phyloP scores from a whole-genome alignment of 2,888 invertebrate genomes.

The Cenopis cana region DNA sequence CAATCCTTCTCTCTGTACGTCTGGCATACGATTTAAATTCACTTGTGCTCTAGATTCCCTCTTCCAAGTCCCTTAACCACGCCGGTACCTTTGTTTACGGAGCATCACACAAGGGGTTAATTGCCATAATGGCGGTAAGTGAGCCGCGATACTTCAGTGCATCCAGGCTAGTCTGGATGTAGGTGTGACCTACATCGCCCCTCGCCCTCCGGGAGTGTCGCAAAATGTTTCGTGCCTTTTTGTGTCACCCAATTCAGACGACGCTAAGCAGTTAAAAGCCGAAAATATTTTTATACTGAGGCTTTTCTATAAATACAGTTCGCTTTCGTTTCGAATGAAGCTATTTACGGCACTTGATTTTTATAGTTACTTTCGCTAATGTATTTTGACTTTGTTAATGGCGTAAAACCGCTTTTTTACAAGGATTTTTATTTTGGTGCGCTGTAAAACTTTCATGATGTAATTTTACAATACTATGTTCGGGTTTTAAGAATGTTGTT shows the following conservation, averaged over 20 bases:
- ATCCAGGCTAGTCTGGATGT: conserved; percentile 57
- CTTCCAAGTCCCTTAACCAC: conserved; percentile 10
- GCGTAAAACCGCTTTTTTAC: neutral
- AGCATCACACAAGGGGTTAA: conserved; percentile 39
- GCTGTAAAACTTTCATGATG: neutral
- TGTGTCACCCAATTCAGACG: conserved; percentile 58
- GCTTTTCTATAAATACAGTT: conserved; percentile 19
- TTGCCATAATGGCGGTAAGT: conserved; percentile 40
- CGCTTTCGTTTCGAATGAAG: conserved; percentile 25
- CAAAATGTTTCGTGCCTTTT: conserved; percentile 62
- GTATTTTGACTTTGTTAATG: neutral
- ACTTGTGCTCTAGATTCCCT: conserved; percentile 23
- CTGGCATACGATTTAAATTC: too few species aligned
- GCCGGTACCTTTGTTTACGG: conserved; percentile 31
- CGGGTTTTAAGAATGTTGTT: neutral
- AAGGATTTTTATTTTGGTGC: neutral
- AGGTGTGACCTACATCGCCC: conserved; percentile 63
- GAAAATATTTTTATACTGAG: conserved; percentile 55
- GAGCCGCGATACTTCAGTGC: conserved; percentile 33
- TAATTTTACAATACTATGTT: neutral
- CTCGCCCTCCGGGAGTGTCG: conserved; percentile 56
- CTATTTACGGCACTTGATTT: conserved; percentile 6
- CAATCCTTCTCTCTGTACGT: too few species aligned
- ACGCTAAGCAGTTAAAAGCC: conserved; percentile 58
- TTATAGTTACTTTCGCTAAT: conserved; percentile 5